A percentile compares a stretch with the other conserved stretches of the same genome.
phyloP scores from a whole-genome alignment of 2,113 vertebrate genomes.

The Rattus norvegicus region GRCr8 NC_086024.1:94965501-94966000 shows the following conservation, averaged over 20 bases:
- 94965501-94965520: neutral
- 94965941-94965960: neutral
- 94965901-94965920: slow-evolving; percentile 45
- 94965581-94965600: neutral
- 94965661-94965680: neutral
- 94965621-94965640: neutral
- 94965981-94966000: slow-evolving; percentile 25
- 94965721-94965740: neutral
- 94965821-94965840: neutral
- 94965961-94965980: neutral
- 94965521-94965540: neutral
- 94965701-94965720: neutral
- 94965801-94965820: neutral
- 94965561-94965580: neutral
- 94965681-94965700: neutral
- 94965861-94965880: slow-evolving; percentile 37
- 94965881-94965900: slow-evolving; percentile 20
- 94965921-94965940: neutral
- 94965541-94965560: neutral
- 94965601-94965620: neutral
- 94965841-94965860: neutral
- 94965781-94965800: neutral
- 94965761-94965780: neutral
- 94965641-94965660: neutral
- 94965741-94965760: neutral